Base-by-base conservation (phyloP, 2,113 vertebrate genomes). In the Syngnathus floridae region DNA sequence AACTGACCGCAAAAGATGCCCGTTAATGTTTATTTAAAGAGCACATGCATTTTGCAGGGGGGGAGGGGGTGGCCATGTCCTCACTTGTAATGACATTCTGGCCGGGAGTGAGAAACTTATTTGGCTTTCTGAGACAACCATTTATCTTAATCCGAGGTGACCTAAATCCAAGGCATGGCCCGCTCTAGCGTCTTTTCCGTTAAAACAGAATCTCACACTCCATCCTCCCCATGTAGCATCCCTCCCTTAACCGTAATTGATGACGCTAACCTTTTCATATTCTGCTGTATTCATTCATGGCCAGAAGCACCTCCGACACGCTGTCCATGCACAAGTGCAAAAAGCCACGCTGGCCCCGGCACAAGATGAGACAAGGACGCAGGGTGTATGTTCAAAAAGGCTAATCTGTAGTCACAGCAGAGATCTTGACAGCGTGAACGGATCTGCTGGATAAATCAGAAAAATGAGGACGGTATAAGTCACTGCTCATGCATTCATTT, bases 231-330 rank as follows among this genome's bases (percentile, higher is more conserved):
- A 77, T 90, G 83, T 87, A 90, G 78, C 62, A 81, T 81, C 67
- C 66, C 72, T 70, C 85, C 91, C 90, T 89, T 92, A 92, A 93
- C 78, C 84, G 87, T 90, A 93, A 94, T 91, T 88, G 84, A 91
- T 93, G 91, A 83, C 67, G 82, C 58, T 93, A 90, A 93, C 89
- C 92, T 95, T 95, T 91, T 89, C 88, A 90, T 86, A 88, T 88
- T 87, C 87, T 73, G 62, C 85, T 67, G 74, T 75, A 88, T 86
- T 79, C 87, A 88, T 88, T 90, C 86, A 87, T 72, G 66, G 86
- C 2, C 84, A 87, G 82, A 87, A 84, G 79, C 80, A 75, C n/a
- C 51, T 17, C 8, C 38, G 11, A 64, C 41, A 26, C 74, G 70
- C 70, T 80, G 77, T 78, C 77, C 59, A 31, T 41, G 69, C 69